Conservation (phyloP, 2,797 vertebrate species). For the Urocyon cinereoargenteus region DNA sequence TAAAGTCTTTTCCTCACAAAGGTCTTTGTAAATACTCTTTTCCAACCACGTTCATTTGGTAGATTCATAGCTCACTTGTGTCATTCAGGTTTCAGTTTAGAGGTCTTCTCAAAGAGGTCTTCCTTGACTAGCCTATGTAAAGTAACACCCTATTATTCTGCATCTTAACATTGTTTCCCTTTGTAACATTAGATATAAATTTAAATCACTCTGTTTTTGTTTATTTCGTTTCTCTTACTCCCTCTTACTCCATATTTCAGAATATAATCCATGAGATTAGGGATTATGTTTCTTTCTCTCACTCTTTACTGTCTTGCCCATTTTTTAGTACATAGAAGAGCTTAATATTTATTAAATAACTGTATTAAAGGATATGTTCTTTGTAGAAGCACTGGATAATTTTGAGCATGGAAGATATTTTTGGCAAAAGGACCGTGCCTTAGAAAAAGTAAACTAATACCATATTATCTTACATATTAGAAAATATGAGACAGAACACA, state of each 20-base stretch:
- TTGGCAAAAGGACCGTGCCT: neutral
- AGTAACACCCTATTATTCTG: neutral
- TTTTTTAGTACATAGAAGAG: neutral
- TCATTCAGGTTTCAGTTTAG: neutral
- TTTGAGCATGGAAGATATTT: neutral
- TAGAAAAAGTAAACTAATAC: slow-evolving; percentile 27
- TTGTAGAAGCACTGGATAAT: neutral
- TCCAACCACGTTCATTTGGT: neutral
- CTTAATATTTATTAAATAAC: neutral
- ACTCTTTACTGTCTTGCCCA: neutral
- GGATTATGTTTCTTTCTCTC: neutral
- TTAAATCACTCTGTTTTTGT: neutral
- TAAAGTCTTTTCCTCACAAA: neutral
- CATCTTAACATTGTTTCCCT: neutral
- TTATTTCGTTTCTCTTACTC: neutral
- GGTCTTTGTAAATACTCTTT: neutral
- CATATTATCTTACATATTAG: neutral
- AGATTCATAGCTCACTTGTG: neutral
- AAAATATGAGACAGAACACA: neutral
- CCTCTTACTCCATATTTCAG: neutral
- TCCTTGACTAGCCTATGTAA: neutral
- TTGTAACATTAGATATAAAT: neutral
- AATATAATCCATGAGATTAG: neutral
- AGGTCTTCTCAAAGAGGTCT: neutral
- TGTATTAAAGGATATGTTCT: neutral